A percentile compares a stretch with the other conserved stretches of the same genome.
These are phyloP conservation scores for Eulithis testata DNA, from an alignment of 2,888 invertebrate species.

Conservation along the genomic window DNA sequence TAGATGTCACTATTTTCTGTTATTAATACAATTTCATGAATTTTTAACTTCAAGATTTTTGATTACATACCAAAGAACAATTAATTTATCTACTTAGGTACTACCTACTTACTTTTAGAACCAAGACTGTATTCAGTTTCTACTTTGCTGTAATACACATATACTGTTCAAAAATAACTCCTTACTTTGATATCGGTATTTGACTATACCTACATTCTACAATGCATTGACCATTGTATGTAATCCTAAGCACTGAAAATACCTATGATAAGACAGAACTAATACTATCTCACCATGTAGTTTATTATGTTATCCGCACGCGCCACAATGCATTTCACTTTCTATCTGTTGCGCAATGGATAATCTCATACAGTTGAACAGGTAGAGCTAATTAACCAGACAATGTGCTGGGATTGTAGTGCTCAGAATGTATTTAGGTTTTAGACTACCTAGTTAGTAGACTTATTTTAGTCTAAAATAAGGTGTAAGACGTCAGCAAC, in stretches of 20 bases:
- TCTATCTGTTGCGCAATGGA: conserved; percentile 33
- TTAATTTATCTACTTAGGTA: too few relatives aligned
- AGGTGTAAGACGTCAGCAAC: too few relatives aligned
- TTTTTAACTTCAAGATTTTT: too few relatives aligned
- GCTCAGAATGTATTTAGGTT: background rate
- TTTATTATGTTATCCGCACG: conserved; percentile 13
- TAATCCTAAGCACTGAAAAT: background rate
- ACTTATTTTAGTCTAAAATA: too few relatives aligned
- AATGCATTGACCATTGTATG: background rate
- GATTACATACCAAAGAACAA: too few relatives aligned
- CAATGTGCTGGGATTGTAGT: conserved; percentile 18
- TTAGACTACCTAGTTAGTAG: too few relatives aligned
- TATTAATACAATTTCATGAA: background rate
- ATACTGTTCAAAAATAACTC: too few relatives aligned
- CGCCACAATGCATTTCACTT: conserved; percentile 32
- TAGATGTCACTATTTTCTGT: conserved; percentile 12
- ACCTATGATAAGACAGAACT: conserved; percentile 1
- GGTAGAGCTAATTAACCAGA: conserved; percentile 31
- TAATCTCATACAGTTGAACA: conserved; percentile 36
- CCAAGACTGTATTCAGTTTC: too few relatives aligned
- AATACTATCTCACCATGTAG: conserved; percentile 18
- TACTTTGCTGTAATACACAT: too few relatives aligned
- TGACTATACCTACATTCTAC: background rate
- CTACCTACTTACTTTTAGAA: too few relatives aligned
- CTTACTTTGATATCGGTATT: background rate